Evolutionary conservation across 2,797 vertebrate genomes (phyloP), one percentile per base, ranked within the genome.

Genomic region (Sciaenops ocellatus): DNA sequence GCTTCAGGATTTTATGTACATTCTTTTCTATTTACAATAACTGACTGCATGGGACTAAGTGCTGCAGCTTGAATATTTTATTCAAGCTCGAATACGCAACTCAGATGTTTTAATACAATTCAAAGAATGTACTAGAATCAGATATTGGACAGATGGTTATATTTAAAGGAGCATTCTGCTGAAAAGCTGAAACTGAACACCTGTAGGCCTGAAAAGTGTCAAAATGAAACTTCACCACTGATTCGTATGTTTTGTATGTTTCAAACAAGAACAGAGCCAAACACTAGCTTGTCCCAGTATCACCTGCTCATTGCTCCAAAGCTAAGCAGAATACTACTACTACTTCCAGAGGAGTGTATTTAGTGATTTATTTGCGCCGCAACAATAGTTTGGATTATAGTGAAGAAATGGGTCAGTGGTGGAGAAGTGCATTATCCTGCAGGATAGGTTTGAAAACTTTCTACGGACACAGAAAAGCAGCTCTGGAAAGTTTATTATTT

Each of bases 1-100:
- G 92, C 91, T 94, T 93, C 72, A 62, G 81, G 85, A 78, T 69
- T 91, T 79, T 90, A 76, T 92, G 90, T 93, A 88, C 48, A 68
- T 86, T 84, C 79, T 69, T 93, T 91, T 89, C 41, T 87, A 80
- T 87, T 89, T 72, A 73, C 87, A 84, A 10, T 84, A 80, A 87
- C 72, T 80, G 73, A 89, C 62, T 70, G 54, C 71, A 76, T 44
- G n/a, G 76, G 70, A 89, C 78, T 78, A 80, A 85, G 38, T 65
- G 38, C 69, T 76, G 52, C 74, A 71, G 69, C 79, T 78, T 85
- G 72, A 82, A 63, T 80, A 28, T 54, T 81, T 86, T 57, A 57
- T 15, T 79, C 42, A 80, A 80, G 81, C 73, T 76, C 9, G 2
- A 73, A 83, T 77, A 67, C 76, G 56, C 76, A 67, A 66, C 68